Base-by-base conservation (phyloP, 2,888 invertebrate genomes). In the Drepanosiphum platanoidis region DNA sequence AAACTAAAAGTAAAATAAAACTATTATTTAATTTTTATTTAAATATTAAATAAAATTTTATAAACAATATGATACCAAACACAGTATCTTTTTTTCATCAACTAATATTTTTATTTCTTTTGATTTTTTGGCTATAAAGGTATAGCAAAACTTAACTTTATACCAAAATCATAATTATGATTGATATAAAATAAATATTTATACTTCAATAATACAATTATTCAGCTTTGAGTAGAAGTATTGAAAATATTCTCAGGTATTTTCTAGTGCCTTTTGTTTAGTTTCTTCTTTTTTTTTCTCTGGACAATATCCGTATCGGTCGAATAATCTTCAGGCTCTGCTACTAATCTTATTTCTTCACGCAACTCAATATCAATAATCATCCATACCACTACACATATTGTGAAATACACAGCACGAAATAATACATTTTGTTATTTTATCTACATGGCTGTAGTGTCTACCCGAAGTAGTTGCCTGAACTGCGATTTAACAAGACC, bases 341-440 rank as follows among this genome's bases (percentile, higher is more conserved):
- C 18, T 18, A 34, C 18, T 68, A 68, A 32, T 34, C 18, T n/a
- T 71, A 39, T n/a, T 71, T 71, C 70, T 42, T 72, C 15, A 15
- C 27, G 32, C 15, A 72, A 30, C 7, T 72, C 72, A 72, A 46
- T 72, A n/a, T n/a, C n/a, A n/a, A 13, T 72, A 42, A 42, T 72
- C 72, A 42, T 72, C 15, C 39, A 42, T 72, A 30, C 46, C 72
- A 13, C 42, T 72, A 7, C 72, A 72, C 18, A 72, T 30, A 18
- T 72, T 72, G 18, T 72, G 72, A 30, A 72, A 18, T 18, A 72
- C 42, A 30, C 42, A 72, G 46, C 30, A 72, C 5, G 36, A 70
- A n/a, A 70, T 70, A 36, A 70, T 70, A 70, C 18, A 70, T n/a
- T 70, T 36, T 7, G 70, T 36, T 9, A 36, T 70, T 70, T 70